phyloP scores from a whole-genome alignment of 2,797 vertebrate species.

The Takifugu rubripes region DNA sequence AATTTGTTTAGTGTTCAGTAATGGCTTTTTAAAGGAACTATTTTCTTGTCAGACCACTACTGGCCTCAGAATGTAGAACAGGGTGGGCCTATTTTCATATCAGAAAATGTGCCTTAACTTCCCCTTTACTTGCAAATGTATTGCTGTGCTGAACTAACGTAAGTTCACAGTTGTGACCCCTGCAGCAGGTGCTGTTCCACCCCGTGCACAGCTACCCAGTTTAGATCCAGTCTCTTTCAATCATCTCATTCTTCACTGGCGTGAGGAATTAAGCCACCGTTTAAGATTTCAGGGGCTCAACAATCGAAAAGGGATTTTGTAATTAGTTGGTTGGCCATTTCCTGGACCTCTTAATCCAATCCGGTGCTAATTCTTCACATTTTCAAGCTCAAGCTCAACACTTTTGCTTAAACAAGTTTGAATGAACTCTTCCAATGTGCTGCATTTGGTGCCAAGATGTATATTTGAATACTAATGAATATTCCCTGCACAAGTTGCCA shows the following conservation, averaged over 20 bases:
- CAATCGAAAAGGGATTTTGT: slow-evolving; percentile 74
- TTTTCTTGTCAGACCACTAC: too few species aligned
- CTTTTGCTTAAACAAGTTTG: slow-evolving; percentile 33
- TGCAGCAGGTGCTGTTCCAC: slow-evolving; percentile 27
- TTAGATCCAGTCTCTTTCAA: slow-evolving; percentile 36
- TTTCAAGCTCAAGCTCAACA: slow-evolving; percentile 30
- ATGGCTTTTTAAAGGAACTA: too few species aligned
- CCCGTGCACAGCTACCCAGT: slow-evolving; percentile 19
- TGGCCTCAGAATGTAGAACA: too few species aligned
- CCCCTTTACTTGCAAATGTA: slow-evolving; percentile 13
- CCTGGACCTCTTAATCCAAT: slow-evolving; percentile 63
- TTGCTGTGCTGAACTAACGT: slow-evolving; percentile 22
- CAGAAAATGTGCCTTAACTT: background rate
- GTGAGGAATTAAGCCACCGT: slow-evolving; percentile 65
- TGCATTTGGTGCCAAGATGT: too few species aligned
- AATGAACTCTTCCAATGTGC: slow-evolving; percentile 17
- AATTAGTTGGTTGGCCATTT: slow-evolving; percentile 70
- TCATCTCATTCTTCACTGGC: slow-evolving; percentile 54
- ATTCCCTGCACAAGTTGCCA: too few species aligned
- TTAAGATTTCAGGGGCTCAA: slow-evolving; percentile 69
- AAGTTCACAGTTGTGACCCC: slow-evolving; percentile 22
- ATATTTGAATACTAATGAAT: too few species aligned
- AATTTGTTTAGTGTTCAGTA: too few species aligned
- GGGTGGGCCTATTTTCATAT: background rate
- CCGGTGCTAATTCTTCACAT: slow-evolving; percentile 62